Base-by-base conservation (phyloP, 2,113 vertebrate species). In the Terrapene triunguis region DNA sequence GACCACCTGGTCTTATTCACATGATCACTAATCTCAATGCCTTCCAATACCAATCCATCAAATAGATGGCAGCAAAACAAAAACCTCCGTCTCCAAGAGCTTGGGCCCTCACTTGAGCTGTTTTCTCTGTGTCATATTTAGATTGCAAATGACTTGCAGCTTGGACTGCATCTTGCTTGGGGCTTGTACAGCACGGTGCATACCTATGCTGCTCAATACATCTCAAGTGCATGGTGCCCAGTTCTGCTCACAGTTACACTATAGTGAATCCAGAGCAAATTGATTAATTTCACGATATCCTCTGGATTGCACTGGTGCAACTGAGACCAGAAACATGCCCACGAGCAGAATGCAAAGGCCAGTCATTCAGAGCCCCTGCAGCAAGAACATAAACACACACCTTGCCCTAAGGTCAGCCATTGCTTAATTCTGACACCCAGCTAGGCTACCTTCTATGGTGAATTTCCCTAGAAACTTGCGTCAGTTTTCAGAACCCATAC, bases 101-200 rank as follows among this genome's bases (percentile, higher is more conserved):
- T 44, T 50, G 19, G 27, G 2, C 8, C 59, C 9, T 38, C 24
- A 10, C 27, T 25, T 17, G 25, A 54, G 11, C 2, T 84, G 4
- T 82, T 82, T 87, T 79, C 85, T 48, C 35, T 1, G 1, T 0
- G 0, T 17, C 8, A 10, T n/a, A 1, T 44, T 74, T 3, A 24
- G 38, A 35, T 38, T 32, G 12, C 1, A 42, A 42, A 21, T 11
- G 22, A 38, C n/a, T 42, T 74, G 38, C 42, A 76, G 22, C 19
- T 76, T 27, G 72, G 25, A 27, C 72, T 76, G 5, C 24, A 44
- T 76, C 42, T 76, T 24, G 21, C 2, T 44, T 13, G 22, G 72
- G 44, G 42, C 6, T 76, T 76, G 72, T 27, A 76, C 38, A 27
- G 24, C 22, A 24, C 24, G 3, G 12, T 42, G 72, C 38, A 76